phyloP scores from a whole-genome alignment of 2,888 invertebrate species.

The Alsophila aescularia region DNA sequence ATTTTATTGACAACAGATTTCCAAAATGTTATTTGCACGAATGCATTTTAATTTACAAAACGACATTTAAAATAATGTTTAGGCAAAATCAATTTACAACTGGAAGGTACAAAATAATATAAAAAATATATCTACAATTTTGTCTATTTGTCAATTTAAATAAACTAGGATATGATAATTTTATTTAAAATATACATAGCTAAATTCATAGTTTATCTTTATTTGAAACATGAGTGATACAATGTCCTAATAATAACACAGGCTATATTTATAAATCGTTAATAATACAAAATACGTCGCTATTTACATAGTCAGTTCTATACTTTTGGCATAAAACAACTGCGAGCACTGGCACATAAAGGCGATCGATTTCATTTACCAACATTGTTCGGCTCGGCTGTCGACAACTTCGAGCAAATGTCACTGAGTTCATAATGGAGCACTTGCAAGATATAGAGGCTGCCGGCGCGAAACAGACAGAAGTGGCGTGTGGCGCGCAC shows the following conservation, averaged over 20 bases:
- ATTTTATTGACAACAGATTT: too few species aligned
- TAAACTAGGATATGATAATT: slow-evolving; percentile 4
- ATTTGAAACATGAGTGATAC: too few species aligned
- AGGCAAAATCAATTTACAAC: not conserved
- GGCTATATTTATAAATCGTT: slow-evolving; percentile 5
- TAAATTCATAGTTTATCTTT: too few species aligned
- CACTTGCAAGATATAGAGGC: not conserved
- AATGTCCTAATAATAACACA: not conserved
- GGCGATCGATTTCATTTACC: not conserved
- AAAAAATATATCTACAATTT: slow-evolving; percentile 3
- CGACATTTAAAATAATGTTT: not conserved
- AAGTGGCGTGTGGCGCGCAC: too few species aligned
- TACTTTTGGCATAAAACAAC: slow-evolving; percentile 43
- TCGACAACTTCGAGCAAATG: too few species aligned
- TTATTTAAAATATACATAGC: not conserved
- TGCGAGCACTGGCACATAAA: not conserved
- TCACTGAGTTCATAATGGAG: too few species aligned
- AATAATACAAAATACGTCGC: slow-evolving; percentile 25
- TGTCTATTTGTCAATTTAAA: not conserved
- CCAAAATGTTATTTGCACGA: too few species aligned
- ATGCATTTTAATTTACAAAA: not conserved
- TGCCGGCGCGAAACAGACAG: too few species aligned
- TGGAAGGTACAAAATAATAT: not conserved
- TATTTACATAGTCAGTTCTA: slow-evolving; percentile 52
- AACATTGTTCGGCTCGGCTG: not conserved